phyloP scores from a whole-genome alignment of 2,797 vertebrate genomes.

The Chaetophractus vellerosus region DNA sequence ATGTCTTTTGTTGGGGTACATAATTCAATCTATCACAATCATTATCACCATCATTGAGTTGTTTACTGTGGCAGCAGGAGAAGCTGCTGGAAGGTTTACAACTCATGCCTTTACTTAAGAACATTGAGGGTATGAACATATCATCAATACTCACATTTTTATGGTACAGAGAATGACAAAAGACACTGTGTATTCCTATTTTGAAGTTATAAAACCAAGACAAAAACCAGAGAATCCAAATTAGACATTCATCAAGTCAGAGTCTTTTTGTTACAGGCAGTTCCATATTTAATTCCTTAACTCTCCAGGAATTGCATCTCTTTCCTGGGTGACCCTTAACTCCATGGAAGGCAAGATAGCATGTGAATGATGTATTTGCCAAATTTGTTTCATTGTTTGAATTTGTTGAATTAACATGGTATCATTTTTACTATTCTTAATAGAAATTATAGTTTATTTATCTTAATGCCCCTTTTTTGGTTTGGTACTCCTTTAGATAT shows the following conservation, averaged over 20 bases:
- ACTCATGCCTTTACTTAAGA: neutral
- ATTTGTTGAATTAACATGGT: neutral
- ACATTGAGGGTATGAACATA: fast-evolving
- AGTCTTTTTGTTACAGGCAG: neutral
- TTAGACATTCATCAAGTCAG: neutral
- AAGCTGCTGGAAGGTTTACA: neutral
- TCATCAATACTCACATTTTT: neutral
- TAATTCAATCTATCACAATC: too few relatives aligned
- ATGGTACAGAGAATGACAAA: neutral
- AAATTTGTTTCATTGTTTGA: neutral
- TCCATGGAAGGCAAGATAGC: neutral
- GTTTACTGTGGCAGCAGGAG: neutral
- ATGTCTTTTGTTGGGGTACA: too few relatives aligned
- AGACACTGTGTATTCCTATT: neutral
- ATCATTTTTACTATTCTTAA: neutral
- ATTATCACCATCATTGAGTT: neutral
- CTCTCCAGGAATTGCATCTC: neutral
- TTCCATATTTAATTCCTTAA: neutral
- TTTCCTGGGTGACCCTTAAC: neutral
- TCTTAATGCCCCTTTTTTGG: neutral
- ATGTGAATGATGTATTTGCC: neutral
- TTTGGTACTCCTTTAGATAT: neutral
- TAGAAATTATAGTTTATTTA: neutral
- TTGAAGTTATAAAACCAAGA: neutral
- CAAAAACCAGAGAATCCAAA: neutral